These are phyloP conservation scores for Oconnorella tubifera DNA, from an alignment of 2,888 invertebrate genomes.

Conservation along the genomic window DNA sequence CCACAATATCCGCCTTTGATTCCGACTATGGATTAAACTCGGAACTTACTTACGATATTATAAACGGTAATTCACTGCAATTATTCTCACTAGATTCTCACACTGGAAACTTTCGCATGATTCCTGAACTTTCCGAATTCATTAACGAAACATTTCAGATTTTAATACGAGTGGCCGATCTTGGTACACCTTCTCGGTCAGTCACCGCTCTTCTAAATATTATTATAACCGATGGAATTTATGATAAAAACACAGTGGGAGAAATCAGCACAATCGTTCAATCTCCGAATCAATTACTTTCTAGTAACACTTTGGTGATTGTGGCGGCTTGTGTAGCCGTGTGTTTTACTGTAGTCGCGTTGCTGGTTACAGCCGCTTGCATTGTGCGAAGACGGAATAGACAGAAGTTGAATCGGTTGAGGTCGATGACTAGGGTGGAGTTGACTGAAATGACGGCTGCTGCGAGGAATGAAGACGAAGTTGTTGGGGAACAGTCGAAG, in stretches of 20 bases:
- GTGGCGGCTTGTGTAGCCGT: slow-evolving; percentile 10
- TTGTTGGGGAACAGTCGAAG: background rate
- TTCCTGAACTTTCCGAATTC: background rate
- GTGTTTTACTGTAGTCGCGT: slow-evolving; percentile 1
- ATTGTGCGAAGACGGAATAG: slow-evolving; percentile 7
- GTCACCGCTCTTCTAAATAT: slow-evolving; percentile 7
- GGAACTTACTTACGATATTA: slow-evolving; percentile 22
- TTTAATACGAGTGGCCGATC: slow-evolving; percentile 15
- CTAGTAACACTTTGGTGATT: slow-evolving; percentile 7
- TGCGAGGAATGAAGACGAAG: background rate
- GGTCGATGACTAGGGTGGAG: slow-evolving; percentile 4
- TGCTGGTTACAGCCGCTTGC: slow-evolving; percentile 9
- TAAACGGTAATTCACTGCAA: slow-evolving; percentile 17
- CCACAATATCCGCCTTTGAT: slow-evolving; percentile 22
- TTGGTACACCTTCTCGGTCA: slow-evolving; percentile 4
- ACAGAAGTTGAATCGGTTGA: background rate
- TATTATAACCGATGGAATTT: slow-evolving; percentile 11
- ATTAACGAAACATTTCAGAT: slow-evolving; percentile 19
- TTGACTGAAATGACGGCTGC: slow-evolving; percentile 6
- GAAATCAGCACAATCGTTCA: background rate
- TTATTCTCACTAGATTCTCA: slow-evolving; percentile 1
- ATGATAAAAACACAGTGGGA: background rate
- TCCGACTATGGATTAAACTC: slow-evolving; percentile 27
- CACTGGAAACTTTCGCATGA: slow-evolving; percentile 1
- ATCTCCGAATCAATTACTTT: too few species aligned